Conservation (phyloP, 2,888 invertebrate species). For the Megaustenia siamemsis region DNA sequence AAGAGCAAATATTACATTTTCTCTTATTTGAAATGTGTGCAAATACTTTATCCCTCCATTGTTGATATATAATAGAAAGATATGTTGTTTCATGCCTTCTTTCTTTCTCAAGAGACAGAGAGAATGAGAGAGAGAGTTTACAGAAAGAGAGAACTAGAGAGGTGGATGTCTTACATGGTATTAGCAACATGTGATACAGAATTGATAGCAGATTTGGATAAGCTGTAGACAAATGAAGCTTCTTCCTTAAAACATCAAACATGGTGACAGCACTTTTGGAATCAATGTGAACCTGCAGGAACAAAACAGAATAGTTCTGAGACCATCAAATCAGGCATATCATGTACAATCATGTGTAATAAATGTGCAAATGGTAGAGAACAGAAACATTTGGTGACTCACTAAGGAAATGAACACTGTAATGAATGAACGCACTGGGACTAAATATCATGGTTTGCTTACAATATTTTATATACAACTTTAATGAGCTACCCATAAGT, state of each 20-base stretch:
- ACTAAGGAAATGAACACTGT: too few relatives aligned
- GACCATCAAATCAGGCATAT: background rate
- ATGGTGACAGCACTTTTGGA: slow-evolving; percentile 94
- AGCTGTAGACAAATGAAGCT: slow-evolving; percentile 93
- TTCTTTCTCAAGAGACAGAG: background rate
- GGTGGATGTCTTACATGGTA: slow-evolving; percentile 86
- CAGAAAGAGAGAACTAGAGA: background rate
- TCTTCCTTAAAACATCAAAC: slow-evolving; percentile 93
- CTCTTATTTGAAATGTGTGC: too few relatives aligned
- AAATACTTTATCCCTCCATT: too few relatives aligned
- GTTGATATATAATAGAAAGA: background rate
- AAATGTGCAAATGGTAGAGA: too few relatives aligned
- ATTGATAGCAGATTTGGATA: slow-evolving; percentile 95
- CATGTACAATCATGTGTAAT: background rate
- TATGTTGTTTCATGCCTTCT: background rate
- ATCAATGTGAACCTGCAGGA: slow-evolving; percentile 89
- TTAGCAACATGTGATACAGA: slow-evolving; percentile 90
- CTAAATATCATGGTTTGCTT: too few relatives aligned
- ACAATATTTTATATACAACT: too few relatives aligned
- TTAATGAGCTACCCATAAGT: too few relatives aligned
- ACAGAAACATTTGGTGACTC: too few relatives aligned
- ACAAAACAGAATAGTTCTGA: background rate
- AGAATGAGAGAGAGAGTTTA: background rate
- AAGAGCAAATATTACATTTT: background rate
- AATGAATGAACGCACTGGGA: too few relatives aligned